Conservation (phyloP, 2,888 invertebrate species). For the Caenorhabditis panamensis region DNA sequence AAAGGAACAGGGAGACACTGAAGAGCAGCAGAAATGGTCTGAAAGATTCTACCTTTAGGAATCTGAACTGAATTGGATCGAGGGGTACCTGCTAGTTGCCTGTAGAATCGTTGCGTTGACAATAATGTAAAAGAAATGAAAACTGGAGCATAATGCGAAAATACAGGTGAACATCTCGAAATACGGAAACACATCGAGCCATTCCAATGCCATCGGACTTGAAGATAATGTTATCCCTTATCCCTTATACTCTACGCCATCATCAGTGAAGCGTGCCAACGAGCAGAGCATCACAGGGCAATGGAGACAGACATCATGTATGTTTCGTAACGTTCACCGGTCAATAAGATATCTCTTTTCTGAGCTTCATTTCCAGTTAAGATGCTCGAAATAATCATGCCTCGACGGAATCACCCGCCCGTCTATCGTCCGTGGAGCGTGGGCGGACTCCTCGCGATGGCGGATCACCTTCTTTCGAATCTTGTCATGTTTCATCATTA, state of each 20-base stretch:
- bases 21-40: slow-evolving; percentile 35
- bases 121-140: slow-evolving; percentile 39
- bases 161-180: slow-evolving; percentile 17
- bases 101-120: slow-evolving; percentile 16
- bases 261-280: slow-evolving; percentile 9
- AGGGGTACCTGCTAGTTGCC: slow-evolving; percentile 35
- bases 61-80: too few species aligned
- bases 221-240: background rate
- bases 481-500: slow-evolving; percentile 34
- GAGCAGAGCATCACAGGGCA: slow-evolving; percentile 28
- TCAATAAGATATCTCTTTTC: background rate
- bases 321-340: background rate
- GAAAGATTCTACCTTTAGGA: too few species aligned
- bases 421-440: slow-evolving; percentile 22
- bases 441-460: background rate
- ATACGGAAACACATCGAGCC: slow-evolving; percentile 9
- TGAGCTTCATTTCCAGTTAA: slow-evolving; percentile 31
- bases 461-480: slow-evolving; percentile 36
- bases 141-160: slow-evolving; percentile 22
- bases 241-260: too few species aligned
- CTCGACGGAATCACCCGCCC: slow-evolving; percentile 37
- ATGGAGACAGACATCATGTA: background rate
- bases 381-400: slow-evolving; percentile 41
- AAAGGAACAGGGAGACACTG: slow-evolving; percentile 27
- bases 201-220: slow-evolving; percentile 21